phyloP scores from a whole-genome alignment of 37 sponge, comb jelly and placozoan genomes.

The Cladorhizidae sp. region DNA sequence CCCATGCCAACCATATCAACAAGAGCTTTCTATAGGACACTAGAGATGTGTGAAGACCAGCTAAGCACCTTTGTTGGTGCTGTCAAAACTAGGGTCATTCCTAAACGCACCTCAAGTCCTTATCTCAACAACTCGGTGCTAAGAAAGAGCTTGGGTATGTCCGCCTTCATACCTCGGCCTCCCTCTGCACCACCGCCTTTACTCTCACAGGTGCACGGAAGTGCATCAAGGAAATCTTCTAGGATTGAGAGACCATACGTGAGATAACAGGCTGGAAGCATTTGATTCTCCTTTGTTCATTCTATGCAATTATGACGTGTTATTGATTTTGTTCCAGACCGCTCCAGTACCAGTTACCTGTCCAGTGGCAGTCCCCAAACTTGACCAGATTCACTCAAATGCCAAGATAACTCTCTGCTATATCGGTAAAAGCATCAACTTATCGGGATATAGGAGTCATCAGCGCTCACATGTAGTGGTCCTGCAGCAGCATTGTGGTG shows the following conservation, averaged over 20 bases:
- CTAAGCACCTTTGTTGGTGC: constrained; percentile 20
- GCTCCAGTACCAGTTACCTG: too few species aligned
- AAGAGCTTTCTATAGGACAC: neutral
- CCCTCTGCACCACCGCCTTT: constrained; percentile 3
- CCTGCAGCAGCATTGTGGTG: constrained; percentile 96
- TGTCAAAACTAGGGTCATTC: neutral
- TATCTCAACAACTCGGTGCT: neutral
- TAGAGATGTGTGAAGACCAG: neutral
- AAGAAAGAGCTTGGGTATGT: neutral
- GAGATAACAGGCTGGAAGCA: neutral
- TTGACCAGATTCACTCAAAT: constrained; percentile 42
- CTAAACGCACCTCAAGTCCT: constrained; percentile 1
- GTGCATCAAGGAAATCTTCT: neutral
- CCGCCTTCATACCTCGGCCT: neutral
- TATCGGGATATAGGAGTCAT: constrained; percentile 35
- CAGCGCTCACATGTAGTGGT: constrained; percentile 54
- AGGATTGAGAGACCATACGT: constrained; percentile 19
- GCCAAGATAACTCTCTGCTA: constrained; percentile 65
- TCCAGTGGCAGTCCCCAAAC: too few species aligned
- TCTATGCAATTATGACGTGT: too few species aligned
- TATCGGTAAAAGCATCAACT: constrained; percentile 52
- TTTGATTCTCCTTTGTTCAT: too few species aligned
- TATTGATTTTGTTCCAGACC: too few species aligned
- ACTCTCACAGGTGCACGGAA: neutral
- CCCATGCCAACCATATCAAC: neutral